Evolutionary conservation across 2,888 invertebrate genomes (phyloP).

Genomic region (Kryphioiulus occultus): DNA sequence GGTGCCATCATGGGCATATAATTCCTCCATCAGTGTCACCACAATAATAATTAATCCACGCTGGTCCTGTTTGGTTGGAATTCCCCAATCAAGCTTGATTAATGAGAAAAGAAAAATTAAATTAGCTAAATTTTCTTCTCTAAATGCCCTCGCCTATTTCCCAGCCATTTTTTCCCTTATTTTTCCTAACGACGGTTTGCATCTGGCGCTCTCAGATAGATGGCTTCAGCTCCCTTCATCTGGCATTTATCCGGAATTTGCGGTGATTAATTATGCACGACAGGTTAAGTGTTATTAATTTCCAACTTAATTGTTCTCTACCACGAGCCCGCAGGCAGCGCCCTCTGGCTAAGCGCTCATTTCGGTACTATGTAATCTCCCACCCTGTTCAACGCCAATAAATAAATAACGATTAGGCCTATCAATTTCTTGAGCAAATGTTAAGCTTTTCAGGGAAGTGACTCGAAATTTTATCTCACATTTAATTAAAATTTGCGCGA

Average conservation of each 20-base stretch:
- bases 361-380: neutral
- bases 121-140: conserved; percentile 48
- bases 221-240: conserved; percentile 44
- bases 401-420: conserved; percentile 36
- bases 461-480: neutral
- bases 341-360: neutral
- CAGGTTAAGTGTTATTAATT: conserved; percentile 52
- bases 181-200: conserved; percentile 42
- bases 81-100: conserved; percentile 49
- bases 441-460: conserved; percentile 17
- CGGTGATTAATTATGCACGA: conserved; percentile 51
- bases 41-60: conserved; percentile 32
- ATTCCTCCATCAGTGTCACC: conserved; percentile 10
- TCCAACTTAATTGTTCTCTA: conserved; percentile 49
- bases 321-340: conserved; percentile 18
- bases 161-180: conserved; percentile 14
- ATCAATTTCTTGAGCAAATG: conserved; percentile 17
- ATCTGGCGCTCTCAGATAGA: conserved; percentile 50
- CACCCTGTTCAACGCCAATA: neutral
- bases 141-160: conserved; percentile 35
- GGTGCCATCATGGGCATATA: conserved; percentile 13
- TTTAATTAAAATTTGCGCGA: conserved; percentile 10
- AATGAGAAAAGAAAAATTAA: conserved; percentile 49
- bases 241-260: conserved; percentile 50
- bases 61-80: conserved; percentile 41